These are phyloP conservation scores for Panonychus citri DNA, from an alignment of 1,140 invertebrate species.

Conservation along the genomic window DNA sequence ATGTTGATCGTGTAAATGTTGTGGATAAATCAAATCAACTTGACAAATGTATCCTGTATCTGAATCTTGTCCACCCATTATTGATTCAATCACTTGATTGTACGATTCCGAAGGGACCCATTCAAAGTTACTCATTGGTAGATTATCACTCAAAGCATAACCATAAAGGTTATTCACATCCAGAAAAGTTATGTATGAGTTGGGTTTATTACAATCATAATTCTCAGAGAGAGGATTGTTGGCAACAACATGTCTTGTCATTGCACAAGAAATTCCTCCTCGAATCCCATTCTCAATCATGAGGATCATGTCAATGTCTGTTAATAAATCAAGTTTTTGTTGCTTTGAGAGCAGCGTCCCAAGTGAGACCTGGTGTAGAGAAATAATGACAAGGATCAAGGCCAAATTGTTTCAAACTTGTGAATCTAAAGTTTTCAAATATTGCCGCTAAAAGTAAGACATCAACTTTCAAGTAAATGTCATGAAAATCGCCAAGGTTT, in stretches of 20 bases:
- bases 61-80: neutral
- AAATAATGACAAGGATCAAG: constrained; percentile 20
- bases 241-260: neutral
- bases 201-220: neutral
- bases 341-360: constrained; percentile 12
- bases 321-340: constrained; percentile 16
- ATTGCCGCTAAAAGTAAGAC: constrained; percentile 23
- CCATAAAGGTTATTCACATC: neutral
- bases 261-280: neutral
- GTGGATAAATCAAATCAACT: neutral
- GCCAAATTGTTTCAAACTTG: neutral
- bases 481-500: constrained; percentile 22
- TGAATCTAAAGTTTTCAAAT: constrained; percentile 21
- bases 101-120: neutral
- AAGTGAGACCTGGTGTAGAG: constrained; percentile 14
- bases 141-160: neutral
- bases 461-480: constrained; percentile 24
- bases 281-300: constrained; percentile 16
- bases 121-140: neutral
- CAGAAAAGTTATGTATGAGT: neutral
- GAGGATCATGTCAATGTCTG: constrained; percentile 15
- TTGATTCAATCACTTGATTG: neutral
- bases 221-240: neutral
- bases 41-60: neutral
- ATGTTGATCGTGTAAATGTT: neutral